Percentiles rank a stretch among this genome's conserved stretches.
Conservation (phyloP, 1,140 invertebrate genomes). For the Rhizoglyphus robini region DNA sequence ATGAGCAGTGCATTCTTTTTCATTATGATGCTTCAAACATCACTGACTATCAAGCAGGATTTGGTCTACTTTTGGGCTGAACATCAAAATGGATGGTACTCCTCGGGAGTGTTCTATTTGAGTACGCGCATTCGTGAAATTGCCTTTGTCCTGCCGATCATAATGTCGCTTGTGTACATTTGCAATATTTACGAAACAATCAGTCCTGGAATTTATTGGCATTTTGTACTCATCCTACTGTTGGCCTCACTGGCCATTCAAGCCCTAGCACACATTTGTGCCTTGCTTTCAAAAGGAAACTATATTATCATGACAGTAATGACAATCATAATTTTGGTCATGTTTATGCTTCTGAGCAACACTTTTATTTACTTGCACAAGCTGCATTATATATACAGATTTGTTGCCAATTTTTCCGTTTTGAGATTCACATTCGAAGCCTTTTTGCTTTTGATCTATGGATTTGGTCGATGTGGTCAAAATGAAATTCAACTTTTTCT, state of each 20-base stretch:
- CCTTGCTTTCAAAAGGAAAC: neutral
- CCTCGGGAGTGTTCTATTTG: too few species aligned
- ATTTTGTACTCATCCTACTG: neutral
- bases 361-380: neutral
- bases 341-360: neutral
- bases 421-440: neutral
- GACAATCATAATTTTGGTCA: neutral
- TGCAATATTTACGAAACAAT: too few species aligned
- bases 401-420: constrained; percentile 4
- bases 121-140: too few species aligned
- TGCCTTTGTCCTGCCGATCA: too few species aligned
- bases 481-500: constrained; percentile 7
- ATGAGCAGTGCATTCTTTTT: too few species aligned
- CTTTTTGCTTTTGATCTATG: constrained; percentile 8
- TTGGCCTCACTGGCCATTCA: neutral
- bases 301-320: neutral
- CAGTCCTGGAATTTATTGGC: too few species aligned
- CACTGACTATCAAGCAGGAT: too few species aligned
- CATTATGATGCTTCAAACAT: too few species aligned
- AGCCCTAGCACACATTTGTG: neutral
- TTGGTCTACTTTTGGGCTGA: too few species aligned
- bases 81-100: too few species aligned
- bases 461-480: constrained; percentile 9
- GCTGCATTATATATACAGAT: neutral
- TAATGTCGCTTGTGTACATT: too few species aligned